Base-by-base conservation (phyloP, 2,888 invertebrate genomes). In the Lasioglossum figueresi region DNA sequence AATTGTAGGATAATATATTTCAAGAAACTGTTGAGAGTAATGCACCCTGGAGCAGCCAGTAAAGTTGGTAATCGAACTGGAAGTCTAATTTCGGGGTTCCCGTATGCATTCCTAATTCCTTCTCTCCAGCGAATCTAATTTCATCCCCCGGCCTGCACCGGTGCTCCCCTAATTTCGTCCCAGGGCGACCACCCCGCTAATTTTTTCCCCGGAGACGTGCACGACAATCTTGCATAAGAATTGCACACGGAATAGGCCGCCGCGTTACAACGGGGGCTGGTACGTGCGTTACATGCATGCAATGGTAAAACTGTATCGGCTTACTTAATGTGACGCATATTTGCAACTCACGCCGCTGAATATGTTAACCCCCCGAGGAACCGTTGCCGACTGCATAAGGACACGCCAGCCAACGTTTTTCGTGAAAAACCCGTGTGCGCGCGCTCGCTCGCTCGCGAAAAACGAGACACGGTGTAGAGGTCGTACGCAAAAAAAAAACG, bases 341-440 rank as follows among this genome's bases (percentile, higher is more conserved):
- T 84, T 76, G 84, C 84, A 72, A 84, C 84, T 84, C 84, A 84
- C 75, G 84, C 52, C 56, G 84, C 74, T 74, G 74, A 78, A 83
- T 84, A 78, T 40, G 83, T 73, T 83, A 78, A 68, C 23, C 52
- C 52, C 10, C 23, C 23, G 23, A n/a, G n/a, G n/a, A 52, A 52
- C 10, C 34, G 16, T 19, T 27, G 14, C 6, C 23, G 56, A 59
- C 31, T 74, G 59, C 73, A 43, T 59, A 84, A 83, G 77, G 45
- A 66, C 73, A 59, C 68, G 45, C n/a, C n/a, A 19, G 74, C 23
- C 52, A 23, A 52, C 23, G 52, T 45, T 56, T 56, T 59, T 66
- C 34, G 76, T 16, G 43, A 45, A 66, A 40, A 59, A 14, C 59
- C 27, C n/a, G 3, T 6, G 19, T 19, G 19, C 48, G 16, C 23